phyloP scores from a whole-genome alignment of 2,888 invertebrate genomes.

The Thecophora atra region DNA sequence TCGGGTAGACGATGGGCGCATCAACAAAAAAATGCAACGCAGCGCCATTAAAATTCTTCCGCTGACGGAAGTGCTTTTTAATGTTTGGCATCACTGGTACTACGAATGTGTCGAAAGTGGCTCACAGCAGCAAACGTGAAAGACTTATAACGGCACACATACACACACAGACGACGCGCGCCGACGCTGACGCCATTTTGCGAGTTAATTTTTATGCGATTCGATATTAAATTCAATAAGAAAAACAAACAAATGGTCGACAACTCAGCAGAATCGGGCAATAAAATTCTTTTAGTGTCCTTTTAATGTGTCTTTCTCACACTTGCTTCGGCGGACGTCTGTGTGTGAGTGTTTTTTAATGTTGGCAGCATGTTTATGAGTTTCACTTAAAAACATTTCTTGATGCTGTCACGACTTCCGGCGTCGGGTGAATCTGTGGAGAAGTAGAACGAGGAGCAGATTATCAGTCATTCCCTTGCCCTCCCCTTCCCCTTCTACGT shows the following conservation, averaged over 20 bases:
- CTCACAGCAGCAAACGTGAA: slow-evolving; percentile 1
- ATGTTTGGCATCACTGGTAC: slow-evolving; percentile 30
- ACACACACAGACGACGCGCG: background rate
- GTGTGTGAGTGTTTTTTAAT: background rate
- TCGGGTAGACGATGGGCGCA: no score
- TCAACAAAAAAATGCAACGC: slow-evolving; percentile 5
- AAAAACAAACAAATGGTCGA: background rate
- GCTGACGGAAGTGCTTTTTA: slow-evolving; percentile 27
- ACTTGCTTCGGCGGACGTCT: background rate
- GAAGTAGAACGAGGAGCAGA: background rate
- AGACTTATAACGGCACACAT: background rate
- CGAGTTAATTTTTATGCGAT: slow-evolving; percentile 20
- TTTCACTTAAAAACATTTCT: slow-evolving; percentile 6
- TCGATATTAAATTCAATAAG: background rate
- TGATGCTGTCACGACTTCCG: background rate
- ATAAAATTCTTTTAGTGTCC: slow-evolving; percentile 28
- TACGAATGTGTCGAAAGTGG: slow-evolving; percentile 25
- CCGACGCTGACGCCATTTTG: slow-evolving; percentile 13
- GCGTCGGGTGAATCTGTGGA: background rate
- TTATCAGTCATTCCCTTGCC: slow-evolving; percentile 1
- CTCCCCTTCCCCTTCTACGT: no score
- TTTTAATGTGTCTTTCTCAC: slow-evolving; percentile 11
- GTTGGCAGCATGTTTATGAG: slow-evolving; percentile 29
- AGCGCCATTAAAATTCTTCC: slow-evolving; percentile 25
- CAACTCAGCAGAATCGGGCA: background rate